These are phyloP conservation scores for Leucoma salicis DNA, from an alignment of 2,888 invertebrate species.

Conservation along the genomic window DNA sequence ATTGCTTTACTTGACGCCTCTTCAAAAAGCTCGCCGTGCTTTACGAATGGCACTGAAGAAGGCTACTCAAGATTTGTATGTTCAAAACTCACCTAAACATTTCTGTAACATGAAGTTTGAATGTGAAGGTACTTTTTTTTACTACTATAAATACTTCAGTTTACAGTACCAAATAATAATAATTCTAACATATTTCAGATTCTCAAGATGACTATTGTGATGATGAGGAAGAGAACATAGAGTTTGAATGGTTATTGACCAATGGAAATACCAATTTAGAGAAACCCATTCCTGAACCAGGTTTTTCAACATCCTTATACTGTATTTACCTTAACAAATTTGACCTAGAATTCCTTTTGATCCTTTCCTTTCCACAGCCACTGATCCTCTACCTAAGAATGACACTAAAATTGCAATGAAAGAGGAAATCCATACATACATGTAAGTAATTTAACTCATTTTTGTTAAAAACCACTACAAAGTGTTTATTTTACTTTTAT, in stretches of 20 bases:
- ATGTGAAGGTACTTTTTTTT: slow-evolving; percentile 40
- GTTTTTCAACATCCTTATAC: slow-evolving; percentile 38
- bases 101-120: slow-evolving; percentile 47
- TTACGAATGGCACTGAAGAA: slow-evolving; percentile 64
- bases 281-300: slow-evolving; percentile 41
- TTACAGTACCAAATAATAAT: no score
- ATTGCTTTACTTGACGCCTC: slow-evolving; percentile 56
- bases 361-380: slow-evolving; percentile 36
- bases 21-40: slow-evolving; percentile 73
- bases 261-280: slow-evolving; percentile 37
- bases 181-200: slow-evolving; percentile 36
- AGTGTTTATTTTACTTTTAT: background rate
- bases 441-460: slow-evolving; percentile 8
- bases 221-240: slow-evolving; percentile 58
- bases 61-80: slow-evolving; percentile 63
- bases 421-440: slow-evolving; percentile 19
- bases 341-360: slow-evolving; percentile 27
- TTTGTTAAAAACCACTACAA: background rate
- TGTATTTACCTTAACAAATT: slow-evolving; percentile 17
- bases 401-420: slow-evolving; percentile 13
- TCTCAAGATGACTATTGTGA: slow-evolving; percentile 58
- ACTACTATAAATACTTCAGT: background rate
- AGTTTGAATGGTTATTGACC: slow-evolving; percentile 58
- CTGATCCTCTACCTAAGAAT: slow-evolving; percentile 21
- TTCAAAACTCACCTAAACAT: slow-evolving; percentile 53